phyloP scores from a whole-genome alignment of 1,140 invertebrate species.

The Heliconius hewitsoni region DNA sequence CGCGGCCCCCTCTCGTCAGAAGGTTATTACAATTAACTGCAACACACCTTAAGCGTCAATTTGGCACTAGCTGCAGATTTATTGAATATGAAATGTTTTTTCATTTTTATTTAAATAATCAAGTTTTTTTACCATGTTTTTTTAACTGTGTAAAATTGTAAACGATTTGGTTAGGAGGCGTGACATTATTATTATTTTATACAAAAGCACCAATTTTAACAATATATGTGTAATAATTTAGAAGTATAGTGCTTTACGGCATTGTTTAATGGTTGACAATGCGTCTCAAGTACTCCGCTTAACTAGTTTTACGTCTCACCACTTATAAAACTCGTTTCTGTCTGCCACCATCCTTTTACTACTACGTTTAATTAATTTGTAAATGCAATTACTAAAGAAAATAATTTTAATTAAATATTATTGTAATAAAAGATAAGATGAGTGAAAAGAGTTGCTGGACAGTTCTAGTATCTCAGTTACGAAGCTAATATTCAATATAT shows the following conservation, averaged over 20 bases:
- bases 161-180: neutral
- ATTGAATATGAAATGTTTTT: slow-evolving; percentile 33
- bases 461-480: neutral
- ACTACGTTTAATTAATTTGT: slow-evolving; percentile 25
- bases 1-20: slow-evolving; percentile 47
- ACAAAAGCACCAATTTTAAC: slow-evolving; percentile 19
- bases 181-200: neutral
- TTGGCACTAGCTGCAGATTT: slow-evolving; percentile 64
- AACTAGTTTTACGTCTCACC: slow-evolving; percentile 52
- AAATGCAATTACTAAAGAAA: slow-evolving; percentile 1
- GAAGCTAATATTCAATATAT: neutral
- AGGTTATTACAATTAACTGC: slow-evolving; percentile 76
- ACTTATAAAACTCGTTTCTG: slow-evolving; percentile 51
- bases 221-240: slow-evolving; percentile 28
- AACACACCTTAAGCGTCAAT: slow-evolving; percentile 68
- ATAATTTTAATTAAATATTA: slow-evolving; percentile 8
- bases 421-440: neutral
- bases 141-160: neutral
- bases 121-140: neutral
- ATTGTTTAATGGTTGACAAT: slow-evolving; percentile 35
- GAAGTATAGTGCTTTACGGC: slow-evolving; percentile 24
- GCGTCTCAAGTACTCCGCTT: slow-evolving; percentile 44
- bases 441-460: neutral
- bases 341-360: slow-evolving; percentile 31
- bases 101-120: slow-evolving; percentile 2